phyloP scores from a whole-genome alignment of 2,888 invertebrate species.

The Hirtodrosophila cameraria region DNA sequence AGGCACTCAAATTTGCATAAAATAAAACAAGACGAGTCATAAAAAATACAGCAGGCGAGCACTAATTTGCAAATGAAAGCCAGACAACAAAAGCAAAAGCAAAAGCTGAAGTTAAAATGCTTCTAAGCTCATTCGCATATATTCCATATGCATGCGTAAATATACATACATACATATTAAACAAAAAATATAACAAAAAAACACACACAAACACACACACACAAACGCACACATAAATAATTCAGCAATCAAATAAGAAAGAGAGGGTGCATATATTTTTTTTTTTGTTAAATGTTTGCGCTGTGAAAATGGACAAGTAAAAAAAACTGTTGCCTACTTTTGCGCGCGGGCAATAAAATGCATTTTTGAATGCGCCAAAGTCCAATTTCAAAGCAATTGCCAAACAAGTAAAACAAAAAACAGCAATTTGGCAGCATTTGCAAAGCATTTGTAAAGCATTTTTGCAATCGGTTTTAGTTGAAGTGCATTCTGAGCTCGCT shows the following conservation, averaged over 20 bases:
- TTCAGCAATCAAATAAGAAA: slow-evolving; percentile 54
- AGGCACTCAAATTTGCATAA: slow-evolving; percentile 33
- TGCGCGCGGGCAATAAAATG: slow-evolving; percentile 29
- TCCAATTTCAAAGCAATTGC: slow-evolving; percentile 12
- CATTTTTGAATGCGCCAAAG: slow-evolving; percentile 27
- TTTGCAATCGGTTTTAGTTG: slow-evolving; percentile 40
- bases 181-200: slow-evolving; percentile 27
- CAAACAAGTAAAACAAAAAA: slow-evolving; percentile 12
- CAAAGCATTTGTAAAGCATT: slow-evolving; percentile 22
- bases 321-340: slow-evolving; percentile 56
- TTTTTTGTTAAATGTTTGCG: slow-evolving; percentile 21
- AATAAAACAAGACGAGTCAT: slow-evolving; percentile 19
- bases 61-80: slow-evolving; percentile 71
- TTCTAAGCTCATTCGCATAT: slow-evolving; percentile 67
- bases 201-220: slow-evolving; percentile 16
- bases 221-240: slow-evolving; percentile 68
- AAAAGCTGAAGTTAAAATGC: slow-evolving; percentile 11
- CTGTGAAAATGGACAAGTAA: not conserved
- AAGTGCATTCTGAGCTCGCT: slow-evolving; percentile 38
- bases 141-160: slow-evolving; percentile 63
- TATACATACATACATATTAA: slow-evolving; percentile 44
- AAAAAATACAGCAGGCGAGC: slow-evolving; percentile 58
- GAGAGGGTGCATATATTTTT: slow-evolving; percentile 7
- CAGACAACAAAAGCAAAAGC: slow-evolving; percentile 24
- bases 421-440: slow-evolving; percentile 18